Conservation (phyloP, 2,888 invertebrate species). For the Agrotis ipsilon region DNA sequence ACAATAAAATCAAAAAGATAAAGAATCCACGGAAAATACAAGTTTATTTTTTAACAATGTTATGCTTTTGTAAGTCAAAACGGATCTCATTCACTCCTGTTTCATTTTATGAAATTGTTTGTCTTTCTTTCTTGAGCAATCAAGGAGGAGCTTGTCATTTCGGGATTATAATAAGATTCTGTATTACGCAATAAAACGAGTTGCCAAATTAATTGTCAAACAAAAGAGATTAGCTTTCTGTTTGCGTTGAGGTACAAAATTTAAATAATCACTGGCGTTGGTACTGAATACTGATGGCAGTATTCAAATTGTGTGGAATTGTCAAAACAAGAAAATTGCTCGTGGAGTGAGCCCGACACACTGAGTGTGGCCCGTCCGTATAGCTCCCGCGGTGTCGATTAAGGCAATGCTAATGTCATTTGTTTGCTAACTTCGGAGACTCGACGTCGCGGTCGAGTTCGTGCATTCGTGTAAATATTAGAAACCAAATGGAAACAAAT, state of each 20-base stretch:
- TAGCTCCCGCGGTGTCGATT: conserved; percentile 85
- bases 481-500: conserved; percentile 75
- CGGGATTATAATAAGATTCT: conserved; percentile 67
- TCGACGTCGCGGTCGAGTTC: conserved; percentile 71
- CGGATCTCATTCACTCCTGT: conserved; percentile 46
- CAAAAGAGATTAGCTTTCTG: conserved; percentile 81
- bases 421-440: conserved; percentile 86
- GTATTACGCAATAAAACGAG: conserved; percentile 71
- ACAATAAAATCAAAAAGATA: conserved; percentile 18
- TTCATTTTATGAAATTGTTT: conserved; percentile 56
- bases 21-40: conserved; percentile 8
- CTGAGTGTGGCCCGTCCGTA: conserved; percentile 69
- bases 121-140: conserved; percentile 54
- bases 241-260: conserved; percentile 81
- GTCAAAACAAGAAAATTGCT: conserved; percentile 85
- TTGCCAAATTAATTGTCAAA: conserved; percentile 80
- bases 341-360: conserved; percentile 72
- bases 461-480: conserved; percentile 78
- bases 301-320: conserved; percentile 84
- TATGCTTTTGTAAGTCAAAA: conserved; percentile 40
- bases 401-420: conserved; percentile 87
- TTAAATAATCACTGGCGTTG: conserved; percentile 82
- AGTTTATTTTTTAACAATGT: conserved; percentile 44
- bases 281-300: conserved; percentile 81
- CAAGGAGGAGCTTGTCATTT: conserved; percentile 67